phyloP scores from a whole-genome alignment of 2,113 vertebrate genomes.

The Bufo gargarizans region DNA sequence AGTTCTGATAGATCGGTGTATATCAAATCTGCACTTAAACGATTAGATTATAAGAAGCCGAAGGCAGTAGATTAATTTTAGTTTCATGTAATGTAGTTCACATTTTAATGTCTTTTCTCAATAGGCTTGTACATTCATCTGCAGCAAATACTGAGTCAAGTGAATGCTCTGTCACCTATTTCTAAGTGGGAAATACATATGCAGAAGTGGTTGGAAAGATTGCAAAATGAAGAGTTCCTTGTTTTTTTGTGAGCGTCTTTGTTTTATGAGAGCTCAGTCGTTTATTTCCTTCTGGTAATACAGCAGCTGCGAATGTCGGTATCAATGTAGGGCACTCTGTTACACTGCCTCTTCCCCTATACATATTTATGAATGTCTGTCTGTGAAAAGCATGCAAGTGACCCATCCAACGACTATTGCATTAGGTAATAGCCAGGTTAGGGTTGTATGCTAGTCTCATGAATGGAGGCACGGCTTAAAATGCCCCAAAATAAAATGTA shows the following conservation, averaged over 20 bases:
- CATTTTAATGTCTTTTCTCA: background rate
- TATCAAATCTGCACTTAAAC: too few relatives aligned
- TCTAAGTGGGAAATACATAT: background rate
- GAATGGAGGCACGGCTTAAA: too few relatives aligned
- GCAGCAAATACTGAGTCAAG: background rate
- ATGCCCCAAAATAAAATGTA: too few relatives aligned
- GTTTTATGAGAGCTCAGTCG: background rate
- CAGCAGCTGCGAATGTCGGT: background rate
- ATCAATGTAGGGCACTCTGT: background rate
- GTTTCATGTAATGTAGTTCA: background rate
- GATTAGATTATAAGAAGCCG: background rate
- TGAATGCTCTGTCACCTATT: background rate
- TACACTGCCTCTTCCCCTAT: background rate
- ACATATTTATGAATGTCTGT: background rate
- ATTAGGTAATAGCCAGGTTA: background rate
- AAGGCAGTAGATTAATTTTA: background rate
- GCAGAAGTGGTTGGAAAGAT: background rate
- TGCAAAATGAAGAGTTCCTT: background rate
- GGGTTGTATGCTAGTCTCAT: too few relatives aligned
- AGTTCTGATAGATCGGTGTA: too few relatives aligned
- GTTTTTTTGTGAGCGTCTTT: background rate
- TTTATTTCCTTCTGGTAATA: background rate
- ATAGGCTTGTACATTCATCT: background rate
- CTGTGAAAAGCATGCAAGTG: too few relatives aligned
- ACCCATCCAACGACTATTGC: background rate